Evolutionary conservation across 2,797 vertebrate species (phyloP), one percentile per base, ranked within the genome.

Genomic region (Vireo griseus): DNA sequence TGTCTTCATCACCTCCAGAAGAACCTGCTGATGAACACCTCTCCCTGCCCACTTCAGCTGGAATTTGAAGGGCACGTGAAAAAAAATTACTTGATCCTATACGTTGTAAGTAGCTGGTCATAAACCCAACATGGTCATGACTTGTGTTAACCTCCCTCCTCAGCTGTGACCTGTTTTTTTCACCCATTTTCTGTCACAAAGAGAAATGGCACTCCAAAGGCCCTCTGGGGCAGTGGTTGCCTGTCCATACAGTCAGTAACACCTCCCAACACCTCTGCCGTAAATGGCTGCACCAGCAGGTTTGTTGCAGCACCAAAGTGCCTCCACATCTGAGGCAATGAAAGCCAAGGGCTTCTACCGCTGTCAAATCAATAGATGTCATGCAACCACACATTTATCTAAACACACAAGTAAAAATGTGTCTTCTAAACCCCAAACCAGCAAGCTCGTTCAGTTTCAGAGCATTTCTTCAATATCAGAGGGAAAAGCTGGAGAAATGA

Each of bases 401-500:
- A 28, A 68, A 39, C 7, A 71, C 20, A 57, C 21, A 54, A 29
- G 39, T 31, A 77, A 33, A 47, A 16, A 52, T 2, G 17, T 7
- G 19, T 6, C 73, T 50, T 72, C 86, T 79, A 44, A 96, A 94
- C 50, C 68, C 62, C 73, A 81, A 71, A 75, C 39, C 42, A 92
- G 61, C 21, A 71, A 31, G 45, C 69, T 86, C 67, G 66, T 84
- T 83, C 90, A 16, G 68, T 79, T 95, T 94, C 92, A 90, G 55
- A 73, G 68, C 39, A 44, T 54, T 80, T 94, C 50, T 29, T 69
- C 92, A 47, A 40, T 88, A 87, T 71, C 75, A 96, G 81, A 90
- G 20, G 44, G 94, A 61, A 84, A 95, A 90, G 63, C 12, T 85
- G 28, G 82, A 92, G 88, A 94, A 90, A 94, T 47, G 6, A 96